Evolutionary conservation across 2,797 vertebrate genomes (phyloP).

Genomic region (Synaphobranchus kaupii): DNA sequence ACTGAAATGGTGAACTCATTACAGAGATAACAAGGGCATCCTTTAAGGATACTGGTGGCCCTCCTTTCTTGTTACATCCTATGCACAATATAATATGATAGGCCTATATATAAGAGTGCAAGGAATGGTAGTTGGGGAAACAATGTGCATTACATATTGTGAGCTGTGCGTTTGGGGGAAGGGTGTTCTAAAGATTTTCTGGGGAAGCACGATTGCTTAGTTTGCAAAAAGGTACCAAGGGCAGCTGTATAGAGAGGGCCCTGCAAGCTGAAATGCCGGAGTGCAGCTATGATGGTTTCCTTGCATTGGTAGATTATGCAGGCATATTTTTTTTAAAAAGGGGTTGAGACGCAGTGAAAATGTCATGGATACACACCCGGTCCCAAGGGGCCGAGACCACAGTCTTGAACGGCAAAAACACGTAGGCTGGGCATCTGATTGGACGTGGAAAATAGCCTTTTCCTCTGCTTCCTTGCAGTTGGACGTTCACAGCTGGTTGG

Average conservation of each 20-base stretch:
- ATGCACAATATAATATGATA: neutral
- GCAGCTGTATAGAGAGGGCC: constrained; percentile 51
- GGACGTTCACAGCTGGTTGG: neutral
- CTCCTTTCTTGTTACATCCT: neutral
- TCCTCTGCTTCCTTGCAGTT: neutral
- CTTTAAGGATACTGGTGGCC: neutral
- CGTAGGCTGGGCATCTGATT: neutral
- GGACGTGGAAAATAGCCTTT: neutral
- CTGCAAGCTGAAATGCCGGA: constrained; percentile 56
- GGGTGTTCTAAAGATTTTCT: neutral
- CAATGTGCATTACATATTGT: constrained; percentile 3
- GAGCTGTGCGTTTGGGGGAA: neutral
- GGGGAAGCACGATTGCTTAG: constrained; percentile 23
- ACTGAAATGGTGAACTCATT: neutral
- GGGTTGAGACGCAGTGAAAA: constrained; percentile 34
- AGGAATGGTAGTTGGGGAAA: neutral
- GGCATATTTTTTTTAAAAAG: constrained; percentile 52
- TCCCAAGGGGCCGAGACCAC: constrained; percentile 39
- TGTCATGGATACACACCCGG: constrained; percentile 41
- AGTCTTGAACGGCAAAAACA: constrained; percentile 26
- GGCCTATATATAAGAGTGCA: neutral
- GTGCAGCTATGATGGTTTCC: constrained; percentile 50
- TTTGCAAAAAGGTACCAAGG: constrained; percentile 53
- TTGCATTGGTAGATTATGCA: constrained; percentile 53
- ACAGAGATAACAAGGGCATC: neutral